Conservation (phyloP, 2,113 vertebrate genomes). For the Canis aureus region DNA sequence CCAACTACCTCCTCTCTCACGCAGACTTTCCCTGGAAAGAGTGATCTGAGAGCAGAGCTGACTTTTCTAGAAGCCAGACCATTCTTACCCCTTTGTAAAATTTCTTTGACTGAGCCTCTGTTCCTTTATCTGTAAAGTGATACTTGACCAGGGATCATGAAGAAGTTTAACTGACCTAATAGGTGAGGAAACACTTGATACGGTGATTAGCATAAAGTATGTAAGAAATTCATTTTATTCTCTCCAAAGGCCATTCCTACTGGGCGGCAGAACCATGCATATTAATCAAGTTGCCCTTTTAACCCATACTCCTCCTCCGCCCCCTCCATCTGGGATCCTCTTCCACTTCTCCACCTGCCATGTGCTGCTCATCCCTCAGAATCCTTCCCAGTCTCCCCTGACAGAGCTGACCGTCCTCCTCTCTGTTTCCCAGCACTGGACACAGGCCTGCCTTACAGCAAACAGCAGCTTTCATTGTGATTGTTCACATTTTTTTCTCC, state of each 20-base stretch:
- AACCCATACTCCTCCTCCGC: neutral
- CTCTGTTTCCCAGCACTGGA: accelerated
- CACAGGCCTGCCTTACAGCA: neutral
- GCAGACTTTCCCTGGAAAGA: neutral
- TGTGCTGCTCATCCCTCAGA: neutral
- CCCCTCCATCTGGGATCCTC: neutral
- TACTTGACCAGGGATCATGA: neutral
- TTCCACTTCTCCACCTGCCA: neutral
- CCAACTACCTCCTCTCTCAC: neutral
- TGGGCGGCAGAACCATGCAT: neutral
- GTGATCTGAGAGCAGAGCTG: neutral
- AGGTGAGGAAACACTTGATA: neutral
- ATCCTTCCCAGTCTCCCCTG: neutral
- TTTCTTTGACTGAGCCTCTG: neutral
- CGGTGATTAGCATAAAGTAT: neutral
- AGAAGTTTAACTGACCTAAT: neutral
- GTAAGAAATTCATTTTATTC: neutral
- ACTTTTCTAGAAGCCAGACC: neutral
- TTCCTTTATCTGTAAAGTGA: neutral
- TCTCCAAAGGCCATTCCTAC: neutral
- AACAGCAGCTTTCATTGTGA: neutral
- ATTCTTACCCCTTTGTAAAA: neutral
- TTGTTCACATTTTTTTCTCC: neutral
- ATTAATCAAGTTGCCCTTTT: neutral
- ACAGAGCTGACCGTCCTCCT: neutral